These are phyloP conservation scores for Scaeva pyrastri DNA, from an alignment of 2,888 invertebrate species.

Conservation along the genomic window DNA sequence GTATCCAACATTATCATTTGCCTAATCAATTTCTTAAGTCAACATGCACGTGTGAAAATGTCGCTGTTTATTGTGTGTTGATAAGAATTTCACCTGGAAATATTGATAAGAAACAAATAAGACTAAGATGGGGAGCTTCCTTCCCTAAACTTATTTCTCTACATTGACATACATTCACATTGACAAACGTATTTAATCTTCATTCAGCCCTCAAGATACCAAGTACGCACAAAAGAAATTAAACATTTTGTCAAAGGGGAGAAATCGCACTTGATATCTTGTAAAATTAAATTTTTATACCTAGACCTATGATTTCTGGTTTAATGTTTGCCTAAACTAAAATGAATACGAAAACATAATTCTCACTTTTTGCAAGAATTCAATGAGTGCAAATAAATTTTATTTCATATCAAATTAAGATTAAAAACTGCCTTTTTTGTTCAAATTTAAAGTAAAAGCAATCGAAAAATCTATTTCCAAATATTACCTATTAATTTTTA, in stretches of 20 bases:
- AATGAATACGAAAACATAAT: too few species aligned
- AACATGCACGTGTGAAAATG: conserved; percentile 71
- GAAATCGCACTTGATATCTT: conserved; percentile 26
- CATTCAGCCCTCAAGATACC: not conserved
- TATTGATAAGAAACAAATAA: conserved; percentile 24
- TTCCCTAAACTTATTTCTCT: conserved; percentile 16
- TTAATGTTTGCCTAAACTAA: too few species aligned
- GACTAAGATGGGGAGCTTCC: not conserved
- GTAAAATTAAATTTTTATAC: not conserved
- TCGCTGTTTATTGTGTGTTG: conserved; percentile 38
- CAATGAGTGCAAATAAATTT: too few species aligned
- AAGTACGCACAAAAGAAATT: not conserved
- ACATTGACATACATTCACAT: not conserved
- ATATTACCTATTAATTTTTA: too few species aligned
- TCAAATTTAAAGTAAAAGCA: too few species aligned
- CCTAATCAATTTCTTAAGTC: conserved; percentile 40
- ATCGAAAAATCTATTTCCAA: too few species aligned
- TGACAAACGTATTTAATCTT: not conserved
- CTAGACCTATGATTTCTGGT: not conserved
- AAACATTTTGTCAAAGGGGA: not conserved
- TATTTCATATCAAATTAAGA: too few species aligned
- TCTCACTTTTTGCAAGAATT: too few species aligned
- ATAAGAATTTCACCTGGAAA: conserved; percentile 50
- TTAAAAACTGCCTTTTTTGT: too few species aligned
- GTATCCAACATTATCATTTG: not conserved